A percentile compares a stretch with the other conserved stretches of the same genome.
phyloP scores from a whole-genome alignment of 2,113 vertebrate species.

The Bambusicola thoracicus region DNA sequence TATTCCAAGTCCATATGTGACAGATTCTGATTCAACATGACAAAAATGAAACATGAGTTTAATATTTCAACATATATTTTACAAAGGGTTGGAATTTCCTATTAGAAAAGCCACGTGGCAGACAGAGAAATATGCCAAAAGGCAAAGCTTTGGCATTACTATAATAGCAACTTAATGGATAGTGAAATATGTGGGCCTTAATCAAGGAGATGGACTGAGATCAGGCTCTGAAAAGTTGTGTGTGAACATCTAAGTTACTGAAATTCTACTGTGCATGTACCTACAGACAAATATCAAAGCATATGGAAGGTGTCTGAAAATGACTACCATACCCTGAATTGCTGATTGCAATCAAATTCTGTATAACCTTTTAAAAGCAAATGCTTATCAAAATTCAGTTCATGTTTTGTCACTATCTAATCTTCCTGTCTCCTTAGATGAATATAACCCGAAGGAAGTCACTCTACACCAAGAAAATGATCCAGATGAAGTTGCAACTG shows the following conservation, averaged over 20 bases:
- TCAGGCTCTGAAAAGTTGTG: conserved; percentile 22
- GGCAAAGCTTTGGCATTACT: not conserved
- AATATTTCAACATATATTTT: conserved; percentile 7
- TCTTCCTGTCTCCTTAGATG: conserved; percentile 48
- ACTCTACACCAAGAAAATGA: not conserved
- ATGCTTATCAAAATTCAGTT: conserved; percentile 60
- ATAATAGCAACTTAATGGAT: not conserved
- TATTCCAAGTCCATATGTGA: not conserved
- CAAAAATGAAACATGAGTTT: not conserved
- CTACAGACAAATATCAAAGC: conserved; percentile 46
- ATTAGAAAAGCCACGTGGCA: not conserved
- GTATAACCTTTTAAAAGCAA: conserved; percentile 54
- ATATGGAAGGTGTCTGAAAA: conserved; percentile 43
- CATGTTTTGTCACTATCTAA: conserved; percentile 26
- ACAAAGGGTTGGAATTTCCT: not conserved
- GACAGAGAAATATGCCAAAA: not conserved
- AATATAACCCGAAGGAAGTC: conserved; percentile 28
- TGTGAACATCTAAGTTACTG: not conserved
- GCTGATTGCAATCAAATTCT: conserved; percentile 69
- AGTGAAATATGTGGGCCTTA: not conserved
- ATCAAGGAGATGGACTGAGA: conserved; percentile 39
- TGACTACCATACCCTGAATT: conserved; percentile 29
- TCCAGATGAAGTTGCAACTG: not conserved
- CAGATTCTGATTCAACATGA: not conserved
- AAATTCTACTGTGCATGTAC: conserved; percentile 18